These are phyloP conservation scores for Xenopus laevis DNA, from an alignment of 2,113 vertebrate genomes.

Conservation along the genomic window DNA sequence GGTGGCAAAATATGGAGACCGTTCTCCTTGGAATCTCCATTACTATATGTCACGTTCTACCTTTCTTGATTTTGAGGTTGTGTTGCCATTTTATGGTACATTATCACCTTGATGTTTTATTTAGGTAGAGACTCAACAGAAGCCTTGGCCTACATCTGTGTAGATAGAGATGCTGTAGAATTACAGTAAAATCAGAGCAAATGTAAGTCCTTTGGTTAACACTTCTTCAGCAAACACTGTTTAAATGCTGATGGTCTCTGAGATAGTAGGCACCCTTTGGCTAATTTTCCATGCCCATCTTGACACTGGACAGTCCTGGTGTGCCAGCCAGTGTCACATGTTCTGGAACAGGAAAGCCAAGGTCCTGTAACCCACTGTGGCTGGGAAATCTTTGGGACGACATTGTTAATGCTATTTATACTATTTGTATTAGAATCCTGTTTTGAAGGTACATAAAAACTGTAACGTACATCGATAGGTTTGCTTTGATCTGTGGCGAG, in stretches of 20 bases:
- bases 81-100: constrained; percentile 31
- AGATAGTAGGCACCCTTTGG: constrained; percentile 79
- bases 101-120: constrained; percentile 55
- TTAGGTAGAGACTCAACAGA: constrained; percentile 51
- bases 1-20: constrained; percentile 65
- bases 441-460: constrained; percentile 84
- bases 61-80: constrained; percentile 52
- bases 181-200: constrained; percentile 14
- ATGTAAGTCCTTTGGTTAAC: constrained; percentile 63
- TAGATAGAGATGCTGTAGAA: constrained; percentile 13
- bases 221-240: constrained; percentile 88
- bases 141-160: constrained; percentile 44
- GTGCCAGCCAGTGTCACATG: constrained; percentile 95
- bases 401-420: constrained; percentile 54
- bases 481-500: constrained; percentile 87
- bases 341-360: constrained; percentile 91
- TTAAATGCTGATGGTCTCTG: constrained; percentile 89
- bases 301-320: constrained; percentile 96
- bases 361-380: constrained; percentile 85
- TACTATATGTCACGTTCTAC: constrained; percentile 52
- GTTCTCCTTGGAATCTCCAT: constrained; percentile 62
- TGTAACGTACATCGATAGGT: constrained; percentile 87
- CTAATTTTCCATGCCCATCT: constrained; percentile 77
- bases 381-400: constrained; percentile 50
- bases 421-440: constrained; percentile 53